Percentiles rank a stretch among this genome's conserved stretches.
Conservation (phyloP, 2,797 vertebrate species). For the Dendrocincla tyrannina region DNA sequence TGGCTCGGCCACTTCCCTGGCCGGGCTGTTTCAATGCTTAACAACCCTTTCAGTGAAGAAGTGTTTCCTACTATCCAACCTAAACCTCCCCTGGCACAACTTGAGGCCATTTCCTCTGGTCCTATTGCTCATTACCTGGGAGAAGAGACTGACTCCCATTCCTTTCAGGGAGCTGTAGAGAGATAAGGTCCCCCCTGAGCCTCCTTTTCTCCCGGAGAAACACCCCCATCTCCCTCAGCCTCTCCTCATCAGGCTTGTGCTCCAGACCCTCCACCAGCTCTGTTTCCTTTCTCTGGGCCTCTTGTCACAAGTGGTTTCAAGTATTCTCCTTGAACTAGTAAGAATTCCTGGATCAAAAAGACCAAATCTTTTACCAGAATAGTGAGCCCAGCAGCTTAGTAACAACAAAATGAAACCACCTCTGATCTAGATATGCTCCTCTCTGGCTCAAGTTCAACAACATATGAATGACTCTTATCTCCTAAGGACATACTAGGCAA, state of each 20-base stretch:
- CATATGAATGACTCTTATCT: background rate
- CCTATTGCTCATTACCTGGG: too few species aligned
- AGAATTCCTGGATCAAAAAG: background rate
- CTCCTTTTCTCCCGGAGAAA: background rate
- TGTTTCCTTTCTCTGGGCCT: background rate
- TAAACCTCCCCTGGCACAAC: background rate
- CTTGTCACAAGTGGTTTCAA: background rate
- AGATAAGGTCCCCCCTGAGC: background rate
- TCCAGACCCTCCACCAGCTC: background rate
- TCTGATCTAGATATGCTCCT: background rate
- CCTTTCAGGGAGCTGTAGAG: background rate
- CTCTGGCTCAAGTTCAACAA: background rate
- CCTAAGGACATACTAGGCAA: background rate
- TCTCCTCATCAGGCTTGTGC: background rate
- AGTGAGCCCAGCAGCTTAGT: background rate
- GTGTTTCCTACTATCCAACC: background rate
- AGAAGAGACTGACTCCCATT: background rate
- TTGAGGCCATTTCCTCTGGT: background rate
- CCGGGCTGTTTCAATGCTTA: background rate
- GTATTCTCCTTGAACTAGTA: background rate
- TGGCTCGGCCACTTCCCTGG: background rate
- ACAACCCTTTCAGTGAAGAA: background rate
- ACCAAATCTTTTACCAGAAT: background rate
- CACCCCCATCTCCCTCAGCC: background rate
- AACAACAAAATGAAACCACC: background rate